Percentiles rank a stretch among this genome's conserved stretches.
Evolutionary conservation across 2,113 vertebrate species (phyloP).

Genomic region (Struthio camelus): DNA sequence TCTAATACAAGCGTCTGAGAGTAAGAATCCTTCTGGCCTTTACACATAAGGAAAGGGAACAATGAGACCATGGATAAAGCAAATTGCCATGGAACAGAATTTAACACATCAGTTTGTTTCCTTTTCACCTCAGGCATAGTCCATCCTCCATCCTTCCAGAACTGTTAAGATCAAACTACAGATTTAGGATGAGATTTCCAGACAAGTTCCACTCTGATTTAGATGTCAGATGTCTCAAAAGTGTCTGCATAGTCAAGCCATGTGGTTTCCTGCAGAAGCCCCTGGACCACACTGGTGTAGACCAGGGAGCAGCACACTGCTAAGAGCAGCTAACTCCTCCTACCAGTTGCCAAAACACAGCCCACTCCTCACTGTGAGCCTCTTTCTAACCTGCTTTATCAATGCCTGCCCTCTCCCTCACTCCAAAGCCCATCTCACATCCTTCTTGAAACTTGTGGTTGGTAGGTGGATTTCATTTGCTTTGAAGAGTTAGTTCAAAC

Average conservation of each 20-base stretch:
- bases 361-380: not conserved
- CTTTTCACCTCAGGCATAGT: not conserved
- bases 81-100: not conserved
- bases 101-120: not conserved
- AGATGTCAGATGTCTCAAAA: not conserved
- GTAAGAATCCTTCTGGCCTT: not conserved
- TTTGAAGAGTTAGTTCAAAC: not conserved
- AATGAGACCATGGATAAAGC: not conserved
- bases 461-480: constrained; percentile 12
- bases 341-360: not conserved
- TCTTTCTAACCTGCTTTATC: not conserved
- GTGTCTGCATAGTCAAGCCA: not conserved
- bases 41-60: not conserved
- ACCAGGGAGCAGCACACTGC: not conserved
- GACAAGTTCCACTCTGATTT: not conserved
- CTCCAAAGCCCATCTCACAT: not conserved
- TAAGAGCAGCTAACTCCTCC: not conserved
- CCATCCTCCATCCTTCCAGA: not conserved
- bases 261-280: not conserved
- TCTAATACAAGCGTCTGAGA: not conserved
- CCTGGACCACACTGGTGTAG: not conserved
- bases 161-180: not conserved
- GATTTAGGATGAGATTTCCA: not conserved
- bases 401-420: not conserved
- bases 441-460: not conserved